A percentile compares a stretch with the other conserved stretches of the same genome.
Evolutionary conservation across 35 echinoderm and acorn worm species (phyloP).

Genomic region (Stichopus chloronotus): DNA sequence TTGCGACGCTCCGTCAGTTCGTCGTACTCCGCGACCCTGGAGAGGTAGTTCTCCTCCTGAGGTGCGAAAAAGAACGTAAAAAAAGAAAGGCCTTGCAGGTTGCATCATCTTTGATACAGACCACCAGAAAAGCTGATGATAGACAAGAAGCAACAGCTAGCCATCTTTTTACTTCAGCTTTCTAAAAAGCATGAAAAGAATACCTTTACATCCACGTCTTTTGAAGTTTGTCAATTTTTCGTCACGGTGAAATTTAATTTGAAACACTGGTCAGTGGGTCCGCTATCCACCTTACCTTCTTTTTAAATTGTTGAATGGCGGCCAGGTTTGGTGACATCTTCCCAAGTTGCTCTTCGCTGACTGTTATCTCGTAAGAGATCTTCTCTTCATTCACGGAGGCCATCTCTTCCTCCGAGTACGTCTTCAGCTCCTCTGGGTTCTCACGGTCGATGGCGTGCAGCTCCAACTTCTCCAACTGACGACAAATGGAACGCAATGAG

Average conservation of each 20-base stretch:
- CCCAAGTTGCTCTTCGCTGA: conserved; percentile 80
- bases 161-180: too few relatives aligned
- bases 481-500: not conserved
- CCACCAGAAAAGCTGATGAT: too few relatives aligned
- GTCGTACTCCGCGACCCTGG: conserved; percentile 90
- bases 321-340: conserved; percentile 97
- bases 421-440: conserved; percentile 73
- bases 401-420: conserved; percentile 71
- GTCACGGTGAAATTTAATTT: too few relatives aligned
- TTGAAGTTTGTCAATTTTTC: too few relatives aligned
- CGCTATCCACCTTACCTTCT: conserved; percentile 69
- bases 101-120: too few relatives aligned
- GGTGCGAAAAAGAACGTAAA: not conserved
- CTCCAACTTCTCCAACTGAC: conserved; percentile 80
- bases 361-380: conserved; percentile 89
- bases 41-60: conserved; percentile 92
- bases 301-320: conserved; percentile 96
- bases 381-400: conserved; percentile 60
- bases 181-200: too few relatives aligned
- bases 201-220: too few relatives aligned
- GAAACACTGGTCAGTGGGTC: too few relatives aligned
- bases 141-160: too few relatives aligned
- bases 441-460: conserved; percentile 76
- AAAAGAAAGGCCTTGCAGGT: not conserved
- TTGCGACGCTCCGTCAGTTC: conserved; percentile 88